Percentiles rank a stretch among this genome's conserved stretches.
phyloP scores from a whole-genome alignment of 2,113 vertebrate species.

The Cephalopholis sonnerati region DNA sequence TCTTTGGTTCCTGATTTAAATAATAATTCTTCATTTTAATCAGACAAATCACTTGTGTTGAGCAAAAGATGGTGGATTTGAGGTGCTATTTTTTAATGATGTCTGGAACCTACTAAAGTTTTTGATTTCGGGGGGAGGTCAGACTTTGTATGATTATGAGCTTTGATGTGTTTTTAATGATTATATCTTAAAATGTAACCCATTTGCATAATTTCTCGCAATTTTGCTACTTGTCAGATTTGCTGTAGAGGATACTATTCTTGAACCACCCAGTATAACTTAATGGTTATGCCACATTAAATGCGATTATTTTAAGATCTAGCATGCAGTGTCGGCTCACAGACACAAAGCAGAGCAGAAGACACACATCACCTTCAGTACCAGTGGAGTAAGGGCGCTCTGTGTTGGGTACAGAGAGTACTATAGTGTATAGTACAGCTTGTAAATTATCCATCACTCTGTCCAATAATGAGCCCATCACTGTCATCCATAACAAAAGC shows the following conservation, averaged over 20 bases:
- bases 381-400: not conserved
- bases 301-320: not conserved
- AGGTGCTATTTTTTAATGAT: not conserved
- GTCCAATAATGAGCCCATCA: conserved; percentile 21
- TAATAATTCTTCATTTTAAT: not conserved
- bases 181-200: no score
- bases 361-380: not conserved
- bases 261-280: not conserved
- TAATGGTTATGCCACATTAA: not conserved
- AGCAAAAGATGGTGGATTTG: not conserved
- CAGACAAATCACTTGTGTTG: not conserved
- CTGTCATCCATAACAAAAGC: conserved; percentile 31
- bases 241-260: not conserved
- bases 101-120: not conserved
- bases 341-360: not conserved
- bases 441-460: conserved; percentile 25
- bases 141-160: no score
- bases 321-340: not conserved
- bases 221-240: not conserved
- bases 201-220: not conserved
- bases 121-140: not conserved
- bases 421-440: not conserved
- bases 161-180: no score
- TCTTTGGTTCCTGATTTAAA: not conserved
- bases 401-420: not conserved